phyloP scores from a whole-genome alignment of 2,797 vertebrate genomes.

The Cottoperca gobio region DNA sequence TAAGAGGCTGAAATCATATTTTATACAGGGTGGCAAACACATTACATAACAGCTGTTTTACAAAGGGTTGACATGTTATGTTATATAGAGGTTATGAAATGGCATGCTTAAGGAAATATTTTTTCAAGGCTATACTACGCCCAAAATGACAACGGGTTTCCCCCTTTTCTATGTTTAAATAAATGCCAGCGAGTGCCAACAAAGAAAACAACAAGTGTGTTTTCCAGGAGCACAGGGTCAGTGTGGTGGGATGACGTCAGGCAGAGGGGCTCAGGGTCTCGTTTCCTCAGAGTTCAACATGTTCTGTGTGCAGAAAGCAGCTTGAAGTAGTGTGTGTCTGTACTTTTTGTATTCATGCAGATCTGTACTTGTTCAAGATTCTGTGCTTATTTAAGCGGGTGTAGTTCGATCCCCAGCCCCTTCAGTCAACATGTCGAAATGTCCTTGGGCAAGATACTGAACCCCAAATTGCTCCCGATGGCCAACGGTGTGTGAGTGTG shows the following conservation, averaged over 20 bases:
- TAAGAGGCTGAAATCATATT: slow-evolving; percentile 28
- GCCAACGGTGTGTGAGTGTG: too few relatives aligned
- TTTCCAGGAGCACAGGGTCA: slow-evolving; percentile 59
- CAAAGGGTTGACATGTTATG: slow-evolving; percentile 24
- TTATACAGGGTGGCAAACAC: slow-evolving; percentile 16
- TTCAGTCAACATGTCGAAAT: too few relatives aligned
- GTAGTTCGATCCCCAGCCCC: too few relatives aligned
- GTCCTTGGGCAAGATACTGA: too few relatives aligned
- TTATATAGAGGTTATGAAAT: background rate
- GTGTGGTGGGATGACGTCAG: slow-evolving; percentile 47
- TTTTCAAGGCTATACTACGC: slow-evolving; percentile 38
- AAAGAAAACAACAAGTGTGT: slow-evolving; percentile 57
- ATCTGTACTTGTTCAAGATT: too few relatives aligned
- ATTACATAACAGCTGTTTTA: slow-evolving; percentile 50
- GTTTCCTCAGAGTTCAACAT: slow-evolving; percentile 25
- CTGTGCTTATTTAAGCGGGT: too few relatives aligned
- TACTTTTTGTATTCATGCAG: background rate
- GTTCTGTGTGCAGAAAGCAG: slow-evolving; percentile 4
- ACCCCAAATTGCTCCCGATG: too few relatives aligned
- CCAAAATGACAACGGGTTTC: slow-evolving; percentile 10
- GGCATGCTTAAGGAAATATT: slow-evolving; percentile 13
- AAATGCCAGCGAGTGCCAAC: slow-evolving; percentile 41
- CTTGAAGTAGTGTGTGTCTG: background rate
- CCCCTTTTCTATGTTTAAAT: slow-evolving; percentile 28
- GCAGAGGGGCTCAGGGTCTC: slow-evolving; percentile 49